Base-by-base conservation (phyloP, 2,797 vertebrate species). In the Typhlichthys subterraneus region DNA sequence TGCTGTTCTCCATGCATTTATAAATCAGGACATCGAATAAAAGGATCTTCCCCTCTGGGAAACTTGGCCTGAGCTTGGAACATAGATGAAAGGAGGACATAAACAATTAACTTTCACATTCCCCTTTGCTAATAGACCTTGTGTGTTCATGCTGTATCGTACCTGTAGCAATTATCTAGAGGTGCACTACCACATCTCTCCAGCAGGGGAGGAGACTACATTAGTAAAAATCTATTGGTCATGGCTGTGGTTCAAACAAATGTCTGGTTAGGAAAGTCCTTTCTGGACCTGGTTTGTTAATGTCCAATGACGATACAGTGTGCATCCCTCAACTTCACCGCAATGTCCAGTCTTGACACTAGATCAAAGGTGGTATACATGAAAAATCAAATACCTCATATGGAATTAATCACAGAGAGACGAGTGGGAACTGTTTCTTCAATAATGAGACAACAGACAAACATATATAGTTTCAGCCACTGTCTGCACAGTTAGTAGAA, bases 21-120 rank as follows among this genome's bases (percentile, higher is more conserved):
- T 61, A 67, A 82, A 82, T 80, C 74, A 72, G 72, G 61, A 73
- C 65, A 23, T 59, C 63, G 45, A 74, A 82, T 80, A 65, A 80
- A 71, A 77, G 69, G 64, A 51, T 53, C 63, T 38, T 58, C 54
- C 79, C 67, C 67, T 67, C 59, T 14, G 70, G 79, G 65, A 60
- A 74, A 38, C 33, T 5, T 38, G 33, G 33, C 5, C 5, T 38
- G 33, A 75, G 68, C 49, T 68, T 69, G 51, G 58, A 72, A 38
- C 5, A 38, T 19, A 9, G 55, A 29, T 14, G 14, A 57, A 65
- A 57, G n/a, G 54, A 12, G 45, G 45, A 31, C 38, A 55, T 4
- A 15, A 50, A 50, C 19, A 33, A 10, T 3, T 55, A 1, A 13
- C 46, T 52, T 75, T 49, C n/a, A 29, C 9, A 23, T n/a, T 55